Conservation (phyloP, 2,888 invertebrate genomes). For the Polymixis flavicincta region DNA sequence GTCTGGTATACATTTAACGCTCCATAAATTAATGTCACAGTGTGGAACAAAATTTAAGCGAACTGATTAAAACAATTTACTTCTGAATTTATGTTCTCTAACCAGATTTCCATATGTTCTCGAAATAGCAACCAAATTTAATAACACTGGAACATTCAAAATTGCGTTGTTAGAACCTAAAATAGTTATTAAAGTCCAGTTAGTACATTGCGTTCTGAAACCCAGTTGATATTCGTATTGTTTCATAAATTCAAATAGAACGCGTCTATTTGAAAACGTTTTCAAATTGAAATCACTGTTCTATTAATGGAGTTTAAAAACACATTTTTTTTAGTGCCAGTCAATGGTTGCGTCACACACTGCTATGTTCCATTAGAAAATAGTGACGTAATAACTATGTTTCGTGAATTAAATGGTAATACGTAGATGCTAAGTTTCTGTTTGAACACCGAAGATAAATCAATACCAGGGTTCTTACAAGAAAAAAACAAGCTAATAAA, state of each 20-base stretch:
- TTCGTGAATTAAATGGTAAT: neutral
- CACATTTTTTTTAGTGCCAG: neutral
- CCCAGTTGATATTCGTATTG: constrained; percentile 18
- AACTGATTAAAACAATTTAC: constrained; percentile 26
- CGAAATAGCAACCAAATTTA: constrained; percentile 35
- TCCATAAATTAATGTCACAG: neutral
- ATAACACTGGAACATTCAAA: constrained; percentile 31
- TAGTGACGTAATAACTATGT: neutral
- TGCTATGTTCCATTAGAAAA: neutral
- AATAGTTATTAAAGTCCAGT: constrained; percentile 23
- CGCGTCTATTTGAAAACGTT: constrained; percentile 24
- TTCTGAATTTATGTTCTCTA: constrained; percentile 28
- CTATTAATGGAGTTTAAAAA: constrained; percentile 7
- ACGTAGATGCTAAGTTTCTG: neutral
- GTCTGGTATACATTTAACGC: neutral
- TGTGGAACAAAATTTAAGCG: neutral
- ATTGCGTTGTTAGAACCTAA: constrained; percentile 34
- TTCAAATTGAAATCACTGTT: constrained; percentile 48
- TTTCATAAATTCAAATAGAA: constrained; percentile 37
- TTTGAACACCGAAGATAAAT: neutral
- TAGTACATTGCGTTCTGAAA: constrained; percentile 23
- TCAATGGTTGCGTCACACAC: no score
- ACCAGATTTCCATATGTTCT: constrained; percentile 20
- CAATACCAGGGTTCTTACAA: neutral
- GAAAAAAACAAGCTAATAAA: neutral